phyloP scores from a whole-genome alignment of 2,797 vertebrate genomes.

The Todus mexicanus region DNA sequence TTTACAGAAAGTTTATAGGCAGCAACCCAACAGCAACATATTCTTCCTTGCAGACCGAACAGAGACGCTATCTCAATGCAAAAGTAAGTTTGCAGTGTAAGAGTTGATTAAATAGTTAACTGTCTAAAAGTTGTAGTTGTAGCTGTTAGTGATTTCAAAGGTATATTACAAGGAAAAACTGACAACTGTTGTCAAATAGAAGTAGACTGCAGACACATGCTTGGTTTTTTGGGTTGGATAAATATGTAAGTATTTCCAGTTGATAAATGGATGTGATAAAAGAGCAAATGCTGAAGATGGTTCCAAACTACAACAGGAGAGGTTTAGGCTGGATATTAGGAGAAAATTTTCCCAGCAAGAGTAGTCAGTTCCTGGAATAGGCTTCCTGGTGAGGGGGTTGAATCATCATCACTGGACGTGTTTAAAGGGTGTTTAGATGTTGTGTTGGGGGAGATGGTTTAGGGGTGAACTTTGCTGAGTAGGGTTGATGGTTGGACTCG shows the following conservation, averaged over 20 bases:
- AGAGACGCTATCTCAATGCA: conserved; percentile 82
- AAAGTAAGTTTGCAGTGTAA: conserved; percentile 79
- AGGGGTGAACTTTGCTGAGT: too few relatives aligned
- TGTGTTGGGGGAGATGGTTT: too few relatives aligned
- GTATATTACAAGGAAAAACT: not conserved
- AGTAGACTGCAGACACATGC: not conserved
- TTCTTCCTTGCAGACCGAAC: conserved; percentile 89
- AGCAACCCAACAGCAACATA: conserved; percentile 93
- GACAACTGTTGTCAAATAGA: not conserved
- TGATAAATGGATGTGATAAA: not conserved
- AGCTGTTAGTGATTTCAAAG: not conserved
- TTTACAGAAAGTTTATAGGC: conserved; percentile 89
- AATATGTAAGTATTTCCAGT: not conserved
- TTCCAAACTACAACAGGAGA: too few relatives aligned
- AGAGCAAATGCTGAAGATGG: not conserved
- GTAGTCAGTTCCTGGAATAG: too few relatives aligned
- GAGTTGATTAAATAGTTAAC: not conserved
- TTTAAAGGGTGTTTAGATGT: too few relatives aligned
- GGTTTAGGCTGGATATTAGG: too few relatives aligned
- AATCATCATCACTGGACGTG: too few relatives aligned
- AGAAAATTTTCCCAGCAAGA: too few relatives aligned
- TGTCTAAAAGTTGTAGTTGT: not conserved
- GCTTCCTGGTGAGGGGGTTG: too few relatives aligned
- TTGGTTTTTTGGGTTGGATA: not conserved
- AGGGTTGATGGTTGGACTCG: too few relatives aligned